Evolutionary conservation across 2,797 vertebrate genomes (phyloP).

Genomic region (Xerus rutilus): DNA sequence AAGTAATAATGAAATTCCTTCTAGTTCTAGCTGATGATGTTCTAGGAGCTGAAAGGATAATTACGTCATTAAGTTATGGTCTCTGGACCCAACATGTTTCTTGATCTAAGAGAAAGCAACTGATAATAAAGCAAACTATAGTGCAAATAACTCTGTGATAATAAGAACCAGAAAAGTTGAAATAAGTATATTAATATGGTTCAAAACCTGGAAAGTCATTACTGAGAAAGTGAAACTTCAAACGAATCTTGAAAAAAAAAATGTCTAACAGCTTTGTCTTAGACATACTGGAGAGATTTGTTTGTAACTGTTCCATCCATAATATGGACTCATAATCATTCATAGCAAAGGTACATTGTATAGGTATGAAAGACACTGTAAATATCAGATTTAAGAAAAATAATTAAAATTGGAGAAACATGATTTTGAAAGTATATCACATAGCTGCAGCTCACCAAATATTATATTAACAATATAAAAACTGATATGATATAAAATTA

Average conservation of each 20-base stretch:
- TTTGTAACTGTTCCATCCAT: neutral
- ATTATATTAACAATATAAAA: neutral
- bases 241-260: neutral
- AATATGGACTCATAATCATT: neutral
- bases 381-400: neutral
- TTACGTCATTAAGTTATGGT: constrained; percentile 20
- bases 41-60: constrained; percentile 45
- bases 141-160: constrained; percentile 2
- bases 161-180: neutral
- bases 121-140: constrained; percentile 52
- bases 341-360: neutral
- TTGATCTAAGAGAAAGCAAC: constrained; percentile 15
- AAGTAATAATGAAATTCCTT: constrained; percentile 47
- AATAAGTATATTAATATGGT: neutral
- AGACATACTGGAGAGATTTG: neutral
- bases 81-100: neutral
- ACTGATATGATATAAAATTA: neutral
- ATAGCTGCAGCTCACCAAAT: neutral
- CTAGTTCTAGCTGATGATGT: neutral
- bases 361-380: neutral
- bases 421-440: neutral
- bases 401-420: neutral
- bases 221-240: neutral
- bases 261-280: neutral
- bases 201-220: constrained; percentile 1